phyloP scores from a whole-genome alignment of 2,888 invertebrate species.

The Onthophagus sagittarius region DNA sequence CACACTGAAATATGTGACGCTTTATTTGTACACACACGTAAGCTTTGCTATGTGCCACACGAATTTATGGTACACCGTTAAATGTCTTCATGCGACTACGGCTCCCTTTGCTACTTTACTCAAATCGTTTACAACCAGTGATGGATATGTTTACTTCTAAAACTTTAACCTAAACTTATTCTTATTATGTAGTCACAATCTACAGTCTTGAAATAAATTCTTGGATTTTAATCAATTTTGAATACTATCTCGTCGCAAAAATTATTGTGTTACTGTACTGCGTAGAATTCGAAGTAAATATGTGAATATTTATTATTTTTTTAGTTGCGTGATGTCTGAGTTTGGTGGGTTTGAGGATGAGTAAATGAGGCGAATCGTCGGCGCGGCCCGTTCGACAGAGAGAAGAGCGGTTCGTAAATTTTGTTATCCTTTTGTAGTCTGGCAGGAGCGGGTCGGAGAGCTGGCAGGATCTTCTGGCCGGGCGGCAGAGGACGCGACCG shows the following conservation, averaged over 20 bases:
- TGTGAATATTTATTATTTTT: neutral
- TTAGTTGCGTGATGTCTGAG: neutral
- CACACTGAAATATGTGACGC: neutral
- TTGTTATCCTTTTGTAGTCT: constrained; percentile 18
- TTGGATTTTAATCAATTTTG: too few relatives aligned
- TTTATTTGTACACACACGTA: neutral
- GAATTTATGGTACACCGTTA: neutral
- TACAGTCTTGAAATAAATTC: too few relatives aligned
- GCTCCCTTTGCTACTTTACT: neutral
- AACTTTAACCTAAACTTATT: too few relatives aligned
- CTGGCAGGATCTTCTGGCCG: constrained; percentile 12
- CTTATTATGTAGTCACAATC: too few relatives aligned
- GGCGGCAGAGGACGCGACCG: constrained; percentile 14
- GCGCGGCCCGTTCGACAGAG: neutral
- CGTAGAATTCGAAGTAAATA: too few relatives aligned
- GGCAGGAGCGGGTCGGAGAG: constrained; percentile 1
- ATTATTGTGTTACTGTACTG: neutral
- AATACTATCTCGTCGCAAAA: too few relatives aligned
- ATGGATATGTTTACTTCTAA: neutral
- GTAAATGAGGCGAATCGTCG: constrained; percentile 3
- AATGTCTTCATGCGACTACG: neutral
- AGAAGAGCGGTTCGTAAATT: neutral
- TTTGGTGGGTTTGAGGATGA: neutral
- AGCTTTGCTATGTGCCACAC: neutral
- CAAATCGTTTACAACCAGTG: neutral